These are phyloP conservation scores for Gambusia affinis DNA, from an alignment of 2,113 vertebrate species.

Conservation along the genomic window DNA sequence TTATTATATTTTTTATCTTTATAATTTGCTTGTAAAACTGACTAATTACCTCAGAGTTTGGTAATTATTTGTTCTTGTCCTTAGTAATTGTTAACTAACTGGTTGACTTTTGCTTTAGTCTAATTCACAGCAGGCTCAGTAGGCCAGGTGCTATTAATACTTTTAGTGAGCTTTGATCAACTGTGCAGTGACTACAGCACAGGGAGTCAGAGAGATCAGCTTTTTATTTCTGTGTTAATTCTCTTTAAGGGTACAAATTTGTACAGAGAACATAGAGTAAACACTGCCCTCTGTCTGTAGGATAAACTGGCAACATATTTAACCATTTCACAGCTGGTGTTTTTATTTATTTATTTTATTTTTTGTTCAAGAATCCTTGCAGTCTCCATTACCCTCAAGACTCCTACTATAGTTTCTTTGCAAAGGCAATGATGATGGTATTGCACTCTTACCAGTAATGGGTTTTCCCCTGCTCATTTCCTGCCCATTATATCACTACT, in stretches of 20 bases:
- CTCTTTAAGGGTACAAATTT: slow-evolving; percentile 42
- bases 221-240: not conserved
- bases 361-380: no score
- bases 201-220: not conserved
- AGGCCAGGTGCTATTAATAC: slow-evolving; percentile 7
- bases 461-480: no score
- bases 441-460: no score
- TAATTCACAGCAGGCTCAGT: slow-evolving; percentile 8
- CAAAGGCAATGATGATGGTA: no score
- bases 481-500: no score
- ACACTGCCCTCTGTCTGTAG: slow-evolving; percentile 66
- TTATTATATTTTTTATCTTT: not conserved
- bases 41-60: not conserved
- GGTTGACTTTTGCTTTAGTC: not conserved
- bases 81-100: not conserved
- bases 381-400: no score
- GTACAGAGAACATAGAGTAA: slow-evolving; percentile 71
- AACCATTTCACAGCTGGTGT: slow-evolving; percentile 75
- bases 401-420: no score
- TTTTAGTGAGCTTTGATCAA: not conserved
- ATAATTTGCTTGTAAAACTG: not conserved
- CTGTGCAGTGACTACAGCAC: not conserved
- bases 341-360: slow-evolving; percentile 55
- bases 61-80: not conserved
- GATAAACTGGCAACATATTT: slow-evolving; percentile 70